Evolutionary conservation across 2,888 invertebrate genomes (phyloP).

Genomic region (Phalera bucephala): DNA sequence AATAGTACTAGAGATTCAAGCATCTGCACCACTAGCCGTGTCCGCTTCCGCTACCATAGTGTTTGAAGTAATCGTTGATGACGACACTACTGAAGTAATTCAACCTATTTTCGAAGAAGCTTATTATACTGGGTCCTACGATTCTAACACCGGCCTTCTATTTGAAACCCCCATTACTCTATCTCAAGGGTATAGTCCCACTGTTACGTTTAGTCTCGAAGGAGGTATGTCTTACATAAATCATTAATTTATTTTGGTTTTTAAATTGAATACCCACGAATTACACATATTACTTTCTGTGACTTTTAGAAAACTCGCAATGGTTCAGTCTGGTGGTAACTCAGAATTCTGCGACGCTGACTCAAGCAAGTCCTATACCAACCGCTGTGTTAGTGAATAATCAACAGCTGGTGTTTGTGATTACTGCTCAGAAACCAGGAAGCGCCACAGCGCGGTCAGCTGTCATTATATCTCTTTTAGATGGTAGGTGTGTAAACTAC

Average conservation of each 20-base stretch:
- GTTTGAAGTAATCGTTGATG: conserved; percentile 17
- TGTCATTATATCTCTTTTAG: conserved; percentile 24
- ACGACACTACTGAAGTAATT: conserved; percentile 4
- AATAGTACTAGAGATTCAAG: conserved; percentile 34
- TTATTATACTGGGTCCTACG: conserved; percentile 35
- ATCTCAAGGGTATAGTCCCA: conserved; percentile 25
- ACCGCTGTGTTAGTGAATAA: conserved; percentile 23
- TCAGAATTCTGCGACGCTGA: conserved; percentile 20
- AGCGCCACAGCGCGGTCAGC: conserved; percentile 21
- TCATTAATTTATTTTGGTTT: too few species aligned
- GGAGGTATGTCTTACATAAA: conserved; percentile 40
- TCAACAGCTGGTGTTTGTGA: conserved; percentile 25
- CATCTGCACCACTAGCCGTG: conserved; percentile 26
- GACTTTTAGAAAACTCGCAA: conserved; percentile 5
- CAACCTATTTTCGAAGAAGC: conserved; percentile 17
- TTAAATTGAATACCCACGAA: too few species aligned
- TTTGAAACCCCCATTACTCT: conserved; percentile 24
- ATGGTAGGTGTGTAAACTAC: too few species aligned
- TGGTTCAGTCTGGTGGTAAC: conserved; percentile 4
- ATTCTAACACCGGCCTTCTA: conserved; percentile 14
- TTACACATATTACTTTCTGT: not conserved
- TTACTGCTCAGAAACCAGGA: conserved; percentile 24
- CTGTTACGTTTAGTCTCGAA: conserved; percentile 31
- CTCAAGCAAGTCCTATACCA: conserved; percentile 20
- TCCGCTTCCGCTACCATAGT: conserved; percentile 38